Evolutionary conservation across 2,113 vertebrate genomes (phyloP).

Genomic region (Alligator mississippiensis): DNA sequence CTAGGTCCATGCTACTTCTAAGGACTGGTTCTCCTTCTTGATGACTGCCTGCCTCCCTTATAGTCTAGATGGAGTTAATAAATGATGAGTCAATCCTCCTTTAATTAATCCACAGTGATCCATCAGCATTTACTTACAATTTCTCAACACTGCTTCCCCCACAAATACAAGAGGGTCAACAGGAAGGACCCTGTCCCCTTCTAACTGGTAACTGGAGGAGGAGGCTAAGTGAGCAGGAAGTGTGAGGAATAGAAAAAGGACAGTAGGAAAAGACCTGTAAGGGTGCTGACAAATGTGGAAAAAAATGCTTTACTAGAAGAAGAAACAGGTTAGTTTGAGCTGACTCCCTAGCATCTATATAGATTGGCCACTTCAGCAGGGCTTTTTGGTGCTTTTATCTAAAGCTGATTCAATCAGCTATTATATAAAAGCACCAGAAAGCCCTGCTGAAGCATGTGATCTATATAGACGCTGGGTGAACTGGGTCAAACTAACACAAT

Average conservation of each 20-base stretch:
- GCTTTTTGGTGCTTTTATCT: too few species aligned
- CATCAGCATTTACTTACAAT: not conserved
- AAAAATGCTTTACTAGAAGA: too few species aligned
- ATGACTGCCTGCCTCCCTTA: accelerated
- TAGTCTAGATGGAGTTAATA: not conserved
- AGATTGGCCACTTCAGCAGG: too few species aligned
- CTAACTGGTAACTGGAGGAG: not conserved
- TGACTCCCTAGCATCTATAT: too few species aligned
- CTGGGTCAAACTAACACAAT: too few species aligned
- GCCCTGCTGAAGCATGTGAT: too few species aligned
- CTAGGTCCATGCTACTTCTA: not conserved
- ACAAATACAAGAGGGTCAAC: not conserved
- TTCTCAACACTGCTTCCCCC: not conserved
- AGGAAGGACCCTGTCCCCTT: not conserved
- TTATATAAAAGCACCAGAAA: too few species aligned
- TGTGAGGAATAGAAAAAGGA: not conserved
- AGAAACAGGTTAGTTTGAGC: too few species aligned
- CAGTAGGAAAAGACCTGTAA: not conserved
- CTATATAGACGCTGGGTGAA: too few species aligned
- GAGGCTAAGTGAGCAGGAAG: not conserved
- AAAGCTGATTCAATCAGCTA: too few species aligned
- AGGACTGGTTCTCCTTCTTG: not conserved
- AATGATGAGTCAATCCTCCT: not conserved
- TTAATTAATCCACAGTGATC: not conserved
- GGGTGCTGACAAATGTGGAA: too few species aligned